Conservation (phyloP, 2,113 vertebrate genomes). For the Promerops cafer region DNA sequence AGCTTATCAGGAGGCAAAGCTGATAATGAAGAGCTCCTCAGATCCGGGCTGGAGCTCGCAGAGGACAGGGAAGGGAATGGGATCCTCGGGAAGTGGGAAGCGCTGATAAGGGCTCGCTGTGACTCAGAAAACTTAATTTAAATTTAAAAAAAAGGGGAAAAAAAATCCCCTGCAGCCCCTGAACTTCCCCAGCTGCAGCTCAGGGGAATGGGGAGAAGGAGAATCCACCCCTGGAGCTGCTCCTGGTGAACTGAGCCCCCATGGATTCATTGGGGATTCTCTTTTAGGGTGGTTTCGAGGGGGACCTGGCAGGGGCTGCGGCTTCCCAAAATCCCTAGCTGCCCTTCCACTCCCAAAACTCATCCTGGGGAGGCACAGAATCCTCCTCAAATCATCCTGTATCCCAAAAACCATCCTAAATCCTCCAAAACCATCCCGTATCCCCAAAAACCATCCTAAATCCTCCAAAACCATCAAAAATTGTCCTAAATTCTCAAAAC, state of each 20-base stretch:
- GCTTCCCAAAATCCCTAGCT: not conserved
- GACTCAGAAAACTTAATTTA: not conserved
- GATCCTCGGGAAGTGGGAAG: slow-evolving; percentile 38
- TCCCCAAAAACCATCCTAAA: too few species aligned
- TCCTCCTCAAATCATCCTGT: not conserved
- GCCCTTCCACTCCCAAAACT: accelerated
- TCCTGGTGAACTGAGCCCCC: not conserved
- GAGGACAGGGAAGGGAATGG: slow-evolving; percentile 1
- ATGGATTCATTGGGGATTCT: accelerated
- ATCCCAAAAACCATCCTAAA: accelerated
- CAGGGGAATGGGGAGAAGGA: not conserved
- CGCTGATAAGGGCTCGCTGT: not conserved
- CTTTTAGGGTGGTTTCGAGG: not conserved
- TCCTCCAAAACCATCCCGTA: accelerated
- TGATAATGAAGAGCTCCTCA: slow-evolving; percentile 46
- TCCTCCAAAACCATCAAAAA: not conserved
- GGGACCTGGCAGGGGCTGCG: not conserved
- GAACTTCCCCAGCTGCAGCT: not conserved
- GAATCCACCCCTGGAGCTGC: not conserved
- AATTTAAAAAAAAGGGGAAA: accelerated
- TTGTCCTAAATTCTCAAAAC: too few species aligned
- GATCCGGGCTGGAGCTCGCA: not conserved
- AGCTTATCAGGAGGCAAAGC: slow-evolving; percentile 40
- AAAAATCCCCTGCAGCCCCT: not conserved
- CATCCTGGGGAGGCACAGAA: accelerated